Evolutionary conservation across 2,113 vertebrate species (phyloP).

Genomic region (Daboia siamensis): DNA sequence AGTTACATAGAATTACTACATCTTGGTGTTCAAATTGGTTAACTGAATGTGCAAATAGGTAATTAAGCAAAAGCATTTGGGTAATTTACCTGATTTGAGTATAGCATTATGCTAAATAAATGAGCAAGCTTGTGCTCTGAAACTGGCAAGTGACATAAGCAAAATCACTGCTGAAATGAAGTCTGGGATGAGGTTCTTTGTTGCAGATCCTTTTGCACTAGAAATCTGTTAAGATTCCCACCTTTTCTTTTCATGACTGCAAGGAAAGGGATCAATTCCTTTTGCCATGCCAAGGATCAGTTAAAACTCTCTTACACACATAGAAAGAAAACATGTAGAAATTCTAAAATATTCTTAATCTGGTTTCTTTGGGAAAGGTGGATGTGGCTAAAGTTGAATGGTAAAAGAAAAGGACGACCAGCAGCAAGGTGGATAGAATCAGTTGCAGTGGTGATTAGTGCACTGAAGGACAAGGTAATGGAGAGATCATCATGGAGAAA

Average conservation of each 20-base stretch:
- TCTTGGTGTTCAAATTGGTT: background rate
- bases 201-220: background rate
- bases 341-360: background rate
- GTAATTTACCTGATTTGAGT: slow-evolving; percentile 9
- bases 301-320: background rate
- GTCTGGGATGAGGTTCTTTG: background rate
- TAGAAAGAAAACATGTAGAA: background rate
- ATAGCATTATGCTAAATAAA: background rate
- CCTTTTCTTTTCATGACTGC: background rate
- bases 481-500: background rate
- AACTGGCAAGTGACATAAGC: background rate
- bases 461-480: background rate
- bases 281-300: background rate
- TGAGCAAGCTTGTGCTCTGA: background rate
- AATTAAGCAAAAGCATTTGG: background rate
- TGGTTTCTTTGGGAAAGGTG: background rate
- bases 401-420: background rate
- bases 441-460: background rate
- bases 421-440: background rate
- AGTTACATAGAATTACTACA: background rate
- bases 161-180: background rate
- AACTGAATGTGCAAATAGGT: slow-evolving; percentile 5
- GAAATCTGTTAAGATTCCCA: background rate
- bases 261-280: background rate
- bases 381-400: background rate